Evolutionary conservation across 2,888 invertebrate genomes (phyloP), one percentile per base, ranked within the genome.

Genomic region (Dilophus febrilis): DNA sequence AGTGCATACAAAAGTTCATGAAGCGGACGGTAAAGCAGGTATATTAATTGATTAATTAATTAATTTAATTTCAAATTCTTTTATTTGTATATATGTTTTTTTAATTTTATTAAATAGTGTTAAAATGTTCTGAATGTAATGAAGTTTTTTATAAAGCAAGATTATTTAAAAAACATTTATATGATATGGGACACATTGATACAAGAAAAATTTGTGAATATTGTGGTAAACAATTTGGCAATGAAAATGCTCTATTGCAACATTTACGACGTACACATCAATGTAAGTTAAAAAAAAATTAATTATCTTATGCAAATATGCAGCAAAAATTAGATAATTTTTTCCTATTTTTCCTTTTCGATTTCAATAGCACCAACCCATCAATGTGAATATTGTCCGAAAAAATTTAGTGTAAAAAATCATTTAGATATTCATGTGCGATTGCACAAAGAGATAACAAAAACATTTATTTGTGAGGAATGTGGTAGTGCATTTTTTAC

Each of bases 401-500:
- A 22, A 8, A 22, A 22, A 22, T 22, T 22, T 22, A 6, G 49
- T 62, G 62, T 49, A 56, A 59, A 47, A 61, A 61, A 48, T 58
- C 59, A 32, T 62, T 48, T 62, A 44, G 62, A 61, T 48, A 57
- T 62, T 8, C 62, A 62, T 43, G 60, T 62, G 32, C 57, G 59
- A 47, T 46, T 61, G 44, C 62, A 62, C 40, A 62, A 58, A 14
- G 61, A 62, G 52, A 52, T 60, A 32, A 61, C 59, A 42, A 52
- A 61, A 42, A 59, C 59, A n/a, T 61, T 59, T 47, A 59, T 62
- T 26, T 62, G 62, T 45, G 61, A 62, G 44, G 47, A 58, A 43
- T 62, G 62, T 46, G 61, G 61, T 40, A 58, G 59, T 18, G 58
- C 61, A 31, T 62, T 62, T 49, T 62, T 58, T 49, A 61, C 61